phyloP scores from a whole-genome alignment of 2,113 vertebrate species.

The Spilogale gracilis region DNA sequence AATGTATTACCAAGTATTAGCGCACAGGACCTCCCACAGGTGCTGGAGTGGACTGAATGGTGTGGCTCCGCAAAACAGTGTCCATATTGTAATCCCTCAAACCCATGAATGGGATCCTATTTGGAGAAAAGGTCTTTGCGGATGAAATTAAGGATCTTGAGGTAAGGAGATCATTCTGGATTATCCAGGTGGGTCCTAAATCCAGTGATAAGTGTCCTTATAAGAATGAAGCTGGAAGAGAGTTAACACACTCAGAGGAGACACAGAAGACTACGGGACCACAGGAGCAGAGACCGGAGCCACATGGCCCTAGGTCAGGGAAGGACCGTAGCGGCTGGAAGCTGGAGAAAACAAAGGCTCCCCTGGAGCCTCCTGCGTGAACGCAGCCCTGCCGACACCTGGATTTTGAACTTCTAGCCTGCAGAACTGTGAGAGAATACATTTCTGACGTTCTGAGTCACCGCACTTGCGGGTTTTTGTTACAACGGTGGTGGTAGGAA shows the following conservation, averaged over 20 bases:
- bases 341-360: background rate
- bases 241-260: background rate
- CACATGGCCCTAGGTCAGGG: background rate
- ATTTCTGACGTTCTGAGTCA: background rate
- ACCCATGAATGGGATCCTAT: background rate
- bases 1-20: background rate
- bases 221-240: background rate
- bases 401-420: background rate
- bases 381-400: background rate
- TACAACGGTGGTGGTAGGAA: background rate
- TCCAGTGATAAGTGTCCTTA: background rate
- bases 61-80: background rate
- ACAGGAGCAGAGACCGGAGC: background rate
- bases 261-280: background rate
- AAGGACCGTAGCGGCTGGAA: background rate
- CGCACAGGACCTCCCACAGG: background rate
- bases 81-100: background rate
- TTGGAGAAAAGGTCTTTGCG: background rate
- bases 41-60: background rate
- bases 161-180: background rate
- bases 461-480: background rate
- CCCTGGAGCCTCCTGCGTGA: background rate
- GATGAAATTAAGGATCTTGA: background rate
- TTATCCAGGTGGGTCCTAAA: background rate
- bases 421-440: too few relatives aligned